A percentile compares a stretch with the other conserved stretches of the same genome.
Evolutionary conservation across 2,888 invertebrate species (phyloP).

Genomic region (Apantesis nais): DNA sequence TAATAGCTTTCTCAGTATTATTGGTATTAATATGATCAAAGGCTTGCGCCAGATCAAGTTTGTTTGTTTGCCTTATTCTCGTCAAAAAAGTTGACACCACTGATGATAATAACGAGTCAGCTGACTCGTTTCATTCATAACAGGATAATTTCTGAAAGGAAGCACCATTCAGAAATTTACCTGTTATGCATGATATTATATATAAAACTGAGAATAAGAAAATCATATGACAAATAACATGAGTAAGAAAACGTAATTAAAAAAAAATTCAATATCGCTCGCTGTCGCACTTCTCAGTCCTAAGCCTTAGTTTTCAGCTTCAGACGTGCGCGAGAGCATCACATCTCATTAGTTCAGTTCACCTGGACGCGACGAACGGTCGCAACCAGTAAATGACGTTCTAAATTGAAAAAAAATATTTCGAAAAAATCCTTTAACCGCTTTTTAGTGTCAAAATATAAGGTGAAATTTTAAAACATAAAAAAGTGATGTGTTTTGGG

Average conservation of each 20-base stretch:
- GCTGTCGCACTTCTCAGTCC: conserved; percentile 36
- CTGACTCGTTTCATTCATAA: no score
- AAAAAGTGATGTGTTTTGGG: conserved; percentile 37
- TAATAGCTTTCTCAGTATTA: not conserved
- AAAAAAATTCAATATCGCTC: not conserved
- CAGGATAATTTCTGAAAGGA: no score
- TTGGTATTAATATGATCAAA: not conserved
- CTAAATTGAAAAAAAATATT: conserved; percentile 19
- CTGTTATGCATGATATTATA: not conserved
- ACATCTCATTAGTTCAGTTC: conserved; percentile 52
- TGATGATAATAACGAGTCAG: not conserved
- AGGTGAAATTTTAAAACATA: conserved; percentile 25
- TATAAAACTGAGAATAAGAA: not conserved
- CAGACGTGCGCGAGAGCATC: conserved; percentile 52
- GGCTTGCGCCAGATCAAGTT: not conserved
- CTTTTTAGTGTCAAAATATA: conserved; percentile 21
- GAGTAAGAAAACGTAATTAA: not conserved
- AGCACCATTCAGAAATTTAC: not conserved
- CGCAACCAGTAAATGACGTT: conserved; percentile 39
- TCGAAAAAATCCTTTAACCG: conserved; percentile 17
- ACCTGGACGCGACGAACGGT: conserved; percentile 57
- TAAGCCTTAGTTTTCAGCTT: conserved; percentile 58
- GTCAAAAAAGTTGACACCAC: not conserved
- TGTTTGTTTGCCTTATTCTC: not conserved
- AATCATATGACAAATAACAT: not conserved